These are phyloP conservation scores for Pavo muticus DNA, from an alignment of 2,113 vertebrate species.

Conservation along the genomic window DNA sequence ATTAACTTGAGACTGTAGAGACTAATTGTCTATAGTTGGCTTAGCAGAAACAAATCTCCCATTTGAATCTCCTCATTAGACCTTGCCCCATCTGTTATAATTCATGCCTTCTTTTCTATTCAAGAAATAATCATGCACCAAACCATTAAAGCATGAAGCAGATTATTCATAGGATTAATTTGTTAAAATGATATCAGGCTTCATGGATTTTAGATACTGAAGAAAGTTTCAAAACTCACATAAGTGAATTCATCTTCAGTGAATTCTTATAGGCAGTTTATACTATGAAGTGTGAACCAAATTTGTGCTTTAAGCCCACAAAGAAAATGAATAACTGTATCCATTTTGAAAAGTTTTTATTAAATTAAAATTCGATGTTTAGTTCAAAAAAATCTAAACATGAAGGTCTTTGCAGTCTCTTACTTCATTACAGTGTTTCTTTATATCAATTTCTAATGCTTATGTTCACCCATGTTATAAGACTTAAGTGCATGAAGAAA, in stretches of 20 bases:
- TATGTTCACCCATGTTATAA: background rate
- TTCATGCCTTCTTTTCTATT: background rate
- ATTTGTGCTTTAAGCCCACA: background rate
- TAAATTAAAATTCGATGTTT: background rate
- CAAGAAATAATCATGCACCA: background rate
- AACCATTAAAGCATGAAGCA: background rate
- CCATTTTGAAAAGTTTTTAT: background rate
- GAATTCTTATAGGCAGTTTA: background rate
- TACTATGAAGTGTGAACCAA: background rate
- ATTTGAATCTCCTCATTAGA: slow-evolving; percentile 61
- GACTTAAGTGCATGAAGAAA: background rate
- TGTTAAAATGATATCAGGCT: background rate
- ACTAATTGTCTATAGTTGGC: slow-evolving; percentile 56
- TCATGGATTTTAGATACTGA: background rate
- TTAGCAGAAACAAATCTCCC: slow-evolving; percentile 57
- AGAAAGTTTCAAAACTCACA: background rate
- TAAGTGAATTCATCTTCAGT: background rate
- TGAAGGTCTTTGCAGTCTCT: background rate
- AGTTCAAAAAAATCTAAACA: background rate
- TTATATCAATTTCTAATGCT: background rate
- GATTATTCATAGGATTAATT: background rate
- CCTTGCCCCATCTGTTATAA: background rate
- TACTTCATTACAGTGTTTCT: background rate
- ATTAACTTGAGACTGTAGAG: slow-evolving; percentile 46
- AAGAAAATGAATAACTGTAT: background rate